phyloP scores from a whole-genome alignment of 2,888 invertebrate genomes.

The Hymenopus coronatus region DNA sequence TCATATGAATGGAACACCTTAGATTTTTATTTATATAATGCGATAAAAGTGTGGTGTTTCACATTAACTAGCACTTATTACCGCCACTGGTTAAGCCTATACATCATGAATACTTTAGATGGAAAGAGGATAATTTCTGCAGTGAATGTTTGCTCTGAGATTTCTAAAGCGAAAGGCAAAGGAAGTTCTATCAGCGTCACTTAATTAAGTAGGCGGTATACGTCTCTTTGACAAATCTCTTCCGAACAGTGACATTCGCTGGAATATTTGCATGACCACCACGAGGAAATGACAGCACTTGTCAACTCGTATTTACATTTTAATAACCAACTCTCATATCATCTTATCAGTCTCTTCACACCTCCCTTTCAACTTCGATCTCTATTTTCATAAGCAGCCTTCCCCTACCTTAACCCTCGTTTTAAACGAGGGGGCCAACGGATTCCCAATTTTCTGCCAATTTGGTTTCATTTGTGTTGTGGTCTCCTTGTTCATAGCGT shows the following conservation, averaged over 20 bases:
- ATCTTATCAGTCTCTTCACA: neutral
- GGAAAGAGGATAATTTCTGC: neutral
- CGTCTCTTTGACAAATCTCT: neutral
- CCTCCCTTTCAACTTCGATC: neutral
- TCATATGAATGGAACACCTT: too few relatives aligned
- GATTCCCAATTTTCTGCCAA: constrained; percentile 50
- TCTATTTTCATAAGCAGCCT: constrained; percentile 18
- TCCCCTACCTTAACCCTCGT: constrained; percentile 21
- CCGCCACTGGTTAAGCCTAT: neutral
- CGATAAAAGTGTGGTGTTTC: too few relatives aligned
- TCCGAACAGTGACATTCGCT: neutral
- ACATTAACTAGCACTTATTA: too few relatives aligned
- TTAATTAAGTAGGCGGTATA: neutral
- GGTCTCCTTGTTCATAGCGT: neutral
- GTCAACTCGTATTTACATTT: constrained; percentile 30
- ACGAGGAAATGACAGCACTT: constrained; percentile 18
- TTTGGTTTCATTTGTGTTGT: constrained; percentile 46
- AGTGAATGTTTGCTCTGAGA: neutral
- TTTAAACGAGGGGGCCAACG: constrained; percentile 23
- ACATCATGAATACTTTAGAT: neutral
- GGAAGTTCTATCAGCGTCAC: neutral
- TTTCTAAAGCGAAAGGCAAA: too few relatives aligned
- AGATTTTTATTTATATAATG: too few relatives aligned
- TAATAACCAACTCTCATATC: constrained; percentile 19
- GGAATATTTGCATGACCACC: neutral